phyloP scores from a whole-genome alignment of 1,140 invertebrate species.

The Caenorhabditis briggsae region DNA sequence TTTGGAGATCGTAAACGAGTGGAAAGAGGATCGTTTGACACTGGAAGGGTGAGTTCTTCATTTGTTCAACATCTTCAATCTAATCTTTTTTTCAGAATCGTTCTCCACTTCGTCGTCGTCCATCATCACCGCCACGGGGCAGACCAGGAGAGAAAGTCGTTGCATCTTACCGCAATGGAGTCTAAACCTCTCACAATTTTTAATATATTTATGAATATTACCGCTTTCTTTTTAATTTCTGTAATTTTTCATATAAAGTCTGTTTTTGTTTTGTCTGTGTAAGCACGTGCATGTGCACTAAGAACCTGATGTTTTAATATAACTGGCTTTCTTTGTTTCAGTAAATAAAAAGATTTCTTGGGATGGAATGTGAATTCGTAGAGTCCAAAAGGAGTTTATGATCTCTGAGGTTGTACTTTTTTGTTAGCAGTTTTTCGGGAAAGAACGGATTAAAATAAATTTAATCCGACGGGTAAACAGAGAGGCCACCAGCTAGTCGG shows the following conservation, averaged over 20 bases:
- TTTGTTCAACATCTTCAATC: not conserved
- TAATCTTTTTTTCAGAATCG: slow-evolving; percentile 45
- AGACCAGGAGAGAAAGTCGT: slow-evolving; percentile 39
- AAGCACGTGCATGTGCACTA: too few relatives aligned
- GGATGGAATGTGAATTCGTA: not conserved
- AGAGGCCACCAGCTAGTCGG: too few relatives aligned
- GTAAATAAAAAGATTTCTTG: too few relatives aligned
- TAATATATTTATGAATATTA: not conserved
- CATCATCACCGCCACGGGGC: slow-evolving; percentile 33
- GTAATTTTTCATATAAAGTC: not conserved
- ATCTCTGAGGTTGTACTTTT: slow-evolving; percentile 16
- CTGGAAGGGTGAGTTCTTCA: slow-evolving; percentile 6
- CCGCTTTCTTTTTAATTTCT: not conserved
- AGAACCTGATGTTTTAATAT: too few relatives aligned
- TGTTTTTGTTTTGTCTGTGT: not conserved
- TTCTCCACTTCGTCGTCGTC: slow-evolving; percentile 46
- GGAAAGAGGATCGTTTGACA: not conserved
- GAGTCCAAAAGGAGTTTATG: not conserved
- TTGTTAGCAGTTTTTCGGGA: not conserved
- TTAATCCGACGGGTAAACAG: not conserved
- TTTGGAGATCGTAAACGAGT: slow-evolving; percentile 11
- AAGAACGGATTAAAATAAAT: not conserved
- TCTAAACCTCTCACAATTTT: slow-evolving; percentile 18
- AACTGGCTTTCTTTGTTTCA: too few relatives aligned
- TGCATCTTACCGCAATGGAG: slow-evolving; percentile 39